These are phyloP conservation scores for Crocodylus rhombifer DNA, from an alignment of 2,797 vertebrate genomes.

Conservation along the genomic window DNA sequence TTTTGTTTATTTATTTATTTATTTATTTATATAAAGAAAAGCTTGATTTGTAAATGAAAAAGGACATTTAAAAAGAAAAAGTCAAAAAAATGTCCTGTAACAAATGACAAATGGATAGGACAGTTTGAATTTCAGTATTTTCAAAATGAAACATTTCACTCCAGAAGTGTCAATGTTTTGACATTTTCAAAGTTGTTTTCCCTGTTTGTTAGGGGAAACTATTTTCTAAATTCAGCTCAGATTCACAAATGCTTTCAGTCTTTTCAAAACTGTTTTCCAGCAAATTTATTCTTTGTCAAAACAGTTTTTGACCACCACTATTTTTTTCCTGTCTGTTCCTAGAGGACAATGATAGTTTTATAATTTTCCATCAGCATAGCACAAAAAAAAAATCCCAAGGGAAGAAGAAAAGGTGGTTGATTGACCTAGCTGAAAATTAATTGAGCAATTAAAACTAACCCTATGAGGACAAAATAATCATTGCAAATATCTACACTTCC, in stretches of 20 bases:
- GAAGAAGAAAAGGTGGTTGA: not conserved
- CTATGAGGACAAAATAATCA: not conserved
- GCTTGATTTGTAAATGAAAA: not conserved
- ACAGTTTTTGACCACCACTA: rapidly evolving
- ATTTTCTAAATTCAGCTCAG: not conserved
- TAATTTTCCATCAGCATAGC: not conserved
- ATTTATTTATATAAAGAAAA: too few species aligned
- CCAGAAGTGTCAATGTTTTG: not conserved
- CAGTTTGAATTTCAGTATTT: not conserved
- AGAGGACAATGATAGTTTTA: too few species aligned
- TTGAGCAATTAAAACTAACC: not conserved
- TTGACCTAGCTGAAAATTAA: not conserved
- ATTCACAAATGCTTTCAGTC: not conserved
- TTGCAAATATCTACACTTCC: not conserved
- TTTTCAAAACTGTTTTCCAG: conserved; percentile 2
- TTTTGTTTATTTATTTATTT: too few species aligned
- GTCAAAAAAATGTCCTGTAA: not conserved
- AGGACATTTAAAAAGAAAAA: not conserved
- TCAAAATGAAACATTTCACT: not conserved
- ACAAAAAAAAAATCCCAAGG: not conserved
- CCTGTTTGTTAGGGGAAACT: not conserved
- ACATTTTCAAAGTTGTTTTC: not conserved
- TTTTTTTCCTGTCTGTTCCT: not conserved
- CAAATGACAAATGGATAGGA: conserved; percentile 17
- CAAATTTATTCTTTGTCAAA: conserved; percentile 14